phyloP scores from a whole-genome alignment of 2,797 vertebrate genomes.

The Lemur catta region DNA sequence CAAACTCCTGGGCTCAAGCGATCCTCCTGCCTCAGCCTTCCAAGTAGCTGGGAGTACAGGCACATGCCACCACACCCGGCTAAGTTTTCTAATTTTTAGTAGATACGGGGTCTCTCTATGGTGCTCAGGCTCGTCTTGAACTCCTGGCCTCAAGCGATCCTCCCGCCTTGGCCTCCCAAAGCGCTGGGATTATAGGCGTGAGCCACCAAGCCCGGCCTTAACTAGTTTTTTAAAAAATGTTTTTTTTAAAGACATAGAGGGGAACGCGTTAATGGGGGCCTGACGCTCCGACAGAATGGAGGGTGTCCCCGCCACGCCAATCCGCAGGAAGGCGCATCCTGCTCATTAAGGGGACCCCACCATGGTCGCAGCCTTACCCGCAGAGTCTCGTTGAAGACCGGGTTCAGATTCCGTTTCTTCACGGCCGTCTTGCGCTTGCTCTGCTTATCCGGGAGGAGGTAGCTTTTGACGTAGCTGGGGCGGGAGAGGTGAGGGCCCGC shows the following conservation, averaged over 20 bases:
- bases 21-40: too few relatives aligned
- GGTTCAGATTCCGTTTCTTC: conserved; percentile 93
- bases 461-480: conserved; percentile 94
- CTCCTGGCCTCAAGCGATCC: background rate
- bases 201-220: background rate
- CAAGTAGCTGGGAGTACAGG: too few relatives aligned
- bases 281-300: background rate
- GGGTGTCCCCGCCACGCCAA: background rate
- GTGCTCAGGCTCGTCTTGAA: background rate
- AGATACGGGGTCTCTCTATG: background rate
- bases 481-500: background rate
- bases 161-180: background rate
- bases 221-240: background rate
- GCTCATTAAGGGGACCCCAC: background rate
- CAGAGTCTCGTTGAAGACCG: conserved; percentile 94
- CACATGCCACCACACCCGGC: too few relatives aligned
- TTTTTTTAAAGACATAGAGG: background rate
- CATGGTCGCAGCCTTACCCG: conserved; percentile 84
- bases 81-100: background rate
- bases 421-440: conserved; percentile 95
- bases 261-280: background rate
- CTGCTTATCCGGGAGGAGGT: conserved; percentile 95
- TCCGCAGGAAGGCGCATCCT: background rate
- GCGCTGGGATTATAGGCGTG: background rate
- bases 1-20: too few relatives aligned